These are phyloP conservation scores for Cynaeus angustus DNA, from an alignment of 2,888 invertebrate species.

Conservation along the genomic window DNA sequence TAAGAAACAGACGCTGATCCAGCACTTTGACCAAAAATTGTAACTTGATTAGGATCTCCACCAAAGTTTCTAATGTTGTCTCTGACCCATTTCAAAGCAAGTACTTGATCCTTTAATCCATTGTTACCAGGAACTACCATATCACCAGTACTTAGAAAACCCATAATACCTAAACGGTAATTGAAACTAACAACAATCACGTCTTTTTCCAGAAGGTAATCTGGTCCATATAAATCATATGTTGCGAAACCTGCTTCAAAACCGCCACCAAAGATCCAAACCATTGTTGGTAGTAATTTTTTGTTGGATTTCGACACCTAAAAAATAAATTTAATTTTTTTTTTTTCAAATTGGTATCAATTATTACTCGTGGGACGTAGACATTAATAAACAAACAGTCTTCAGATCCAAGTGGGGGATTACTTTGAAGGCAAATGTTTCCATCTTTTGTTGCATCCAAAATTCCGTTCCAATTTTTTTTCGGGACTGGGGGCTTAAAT, in stretches of 20 bases:
- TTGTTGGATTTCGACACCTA: slow-evolving; percentile 11
- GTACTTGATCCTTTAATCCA: slow-evolving; percentile 61
- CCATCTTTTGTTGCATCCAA: slow-evolving; percentile 56
- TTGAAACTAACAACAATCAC: slow-evolving; percentile 63
- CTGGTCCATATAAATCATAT: slow-evolving; percentile 58
- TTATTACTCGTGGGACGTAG: slow-evolving; percentile 54
- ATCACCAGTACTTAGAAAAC: slow-evolving; percentile 62
- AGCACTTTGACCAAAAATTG: slow-evolving; percentile 61
- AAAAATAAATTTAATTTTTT: background rate
- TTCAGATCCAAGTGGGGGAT: slow-evolving; percentile 54
- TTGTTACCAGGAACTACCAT: slow-evolving; percentile 60
- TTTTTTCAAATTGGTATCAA: background rate
- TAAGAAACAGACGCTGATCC: slow-evolving; percentile 60
- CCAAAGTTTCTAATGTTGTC: slow-evolving; percentile 59
- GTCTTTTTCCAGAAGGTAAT: slow-evolving; percentile 62
- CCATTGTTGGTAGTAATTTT: slow-evolving; percentile 60
- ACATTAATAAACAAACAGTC: slow-evolving; percentile 64
- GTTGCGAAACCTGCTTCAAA: slow-evolving; percentile 59
- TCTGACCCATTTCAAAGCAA: slow-evolving; percentile 61
- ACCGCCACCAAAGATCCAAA: slow-evolving; percentile 63
- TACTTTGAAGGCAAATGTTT: slow-evolving; percentile 53
- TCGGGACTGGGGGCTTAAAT: slow-evolving; percentile 51
- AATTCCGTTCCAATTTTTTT: slow-evolving; percentile 53
- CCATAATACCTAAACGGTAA: slow-evolving; percentile 64
- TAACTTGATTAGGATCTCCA: slow-evolving; percentile 59